Conservation (phyloP, 2,113 vertebrate genomes). For the Mesoclemmys tuberculata region DNA sequence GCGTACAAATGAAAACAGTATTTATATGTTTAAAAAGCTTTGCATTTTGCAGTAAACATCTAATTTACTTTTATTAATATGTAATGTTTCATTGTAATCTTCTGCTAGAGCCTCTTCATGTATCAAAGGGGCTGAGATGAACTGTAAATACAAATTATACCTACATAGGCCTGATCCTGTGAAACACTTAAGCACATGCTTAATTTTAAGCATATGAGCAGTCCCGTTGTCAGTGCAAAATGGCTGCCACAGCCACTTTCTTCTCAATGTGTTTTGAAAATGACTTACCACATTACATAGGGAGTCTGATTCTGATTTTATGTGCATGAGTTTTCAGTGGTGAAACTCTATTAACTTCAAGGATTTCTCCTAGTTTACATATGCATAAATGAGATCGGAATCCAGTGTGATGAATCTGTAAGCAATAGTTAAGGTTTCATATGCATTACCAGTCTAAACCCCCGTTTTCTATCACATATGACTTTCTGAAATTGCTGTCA, state of each 20-base stretch:
- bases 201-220: neutral
- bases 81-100: neutral
- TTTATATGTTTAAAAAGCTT: neutral
- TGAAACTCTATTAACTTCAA: neutral
- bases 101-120: neutral
- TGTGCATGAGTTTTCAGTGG: neutral
- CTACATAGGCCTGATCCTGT: neutral
- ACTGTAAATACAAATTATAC: conserved; percentile 2
- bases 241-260: neutral
- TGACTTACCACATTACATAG: neutral
- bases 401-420: neutral
- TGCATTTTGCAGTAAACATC: neutral
- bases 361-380: neutral
- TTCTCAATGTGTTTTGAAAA: neutral
- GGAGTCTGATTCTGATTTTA: neutral
- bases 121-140: neutral
- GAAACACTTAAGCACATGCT: neutral
- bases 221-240: neutral
- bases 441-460: neutral
- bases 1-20: neutral
- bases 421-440: neutral
- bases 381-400: neutral
- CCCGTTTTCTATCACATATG: neutral
- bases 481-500: neutral
- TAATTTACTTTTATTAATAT: neutral